These are phyloP conservation scores for Leptinotarsa juncta DNA, from an alignment of 2,888 invertebrate species.

Conservation along the genomic window DNA sequence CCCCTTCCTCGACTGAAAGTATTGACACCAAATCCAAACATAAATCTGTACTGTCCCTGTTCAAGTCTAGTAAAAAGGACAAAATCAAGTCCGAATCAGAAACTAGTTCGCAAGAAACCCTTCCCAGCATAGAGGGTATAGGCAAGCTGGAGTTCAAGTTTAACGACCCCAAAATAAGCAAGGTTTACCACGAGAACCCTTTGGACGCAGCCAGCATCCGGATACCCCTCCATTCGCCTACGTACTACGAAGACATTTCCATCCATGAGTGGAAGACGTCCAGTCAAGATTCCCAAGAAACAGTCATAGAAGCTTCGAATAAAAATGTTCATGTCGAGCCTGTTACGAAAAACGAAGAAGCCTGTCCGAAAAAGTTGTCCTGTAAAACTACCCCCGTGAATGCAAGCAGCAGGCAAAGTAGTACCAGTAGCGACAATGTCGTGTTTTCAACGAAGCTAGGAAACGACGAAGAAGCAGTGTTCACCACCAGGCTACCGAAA, in stretches of 20 bases:
- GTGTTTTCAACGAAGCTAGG: constrained; percentile 78
- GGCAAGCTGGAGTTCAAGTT: constrained; percentile 64
- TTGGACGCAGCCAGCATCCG: constrained; percentile 74
- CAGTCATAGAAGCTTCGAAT: constrained; percentile 63
- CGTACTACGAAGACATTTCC: constrained; percentile 71
- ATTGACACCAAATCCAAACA: constrained; percentile 68
- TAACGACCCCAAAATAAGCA: constrained; percentile 58
- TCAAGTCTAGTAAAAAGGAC: constrained; percentile 71
- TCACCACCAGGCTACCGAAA: constrained; percentile 68
- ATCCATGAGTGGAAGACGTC: constrained; percentile 61
- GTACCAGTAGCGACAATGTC: constrained; percentile 67
- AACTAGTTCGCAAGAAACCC: constrained; percentile 52
- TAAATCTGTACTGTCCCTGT: constrained; percentile 76
- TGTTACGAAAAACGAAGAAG: constrained; percentile 48
- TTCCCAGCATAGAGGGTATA: constrained; percentile 64
- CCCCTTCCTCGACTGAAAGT: constrained; percentile 68
- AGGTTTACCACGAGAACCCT: constrained; percentile 74
- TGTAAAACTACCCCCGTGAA: constrained; percentile 29
- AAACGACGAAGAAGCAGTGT: constrained; percentile 74
- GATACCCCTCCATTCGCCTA: constrained; percentile 81
- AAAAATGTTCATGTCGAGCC: constrained; percentile 50
- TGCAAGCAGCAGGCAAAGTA: constrained; percentile 58
- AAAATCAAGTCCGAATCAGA: constrained; percentile 57
- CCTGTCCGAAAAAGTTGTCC: too few relatives aligned
- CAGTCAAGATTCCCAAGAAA: constrained; percentile 69